These are phyloP conservation scores for Prochilodus magdalenae DNA, from an alignment of 2,113 vertebrate genomes.

Conservation along the genomic window DNA sequence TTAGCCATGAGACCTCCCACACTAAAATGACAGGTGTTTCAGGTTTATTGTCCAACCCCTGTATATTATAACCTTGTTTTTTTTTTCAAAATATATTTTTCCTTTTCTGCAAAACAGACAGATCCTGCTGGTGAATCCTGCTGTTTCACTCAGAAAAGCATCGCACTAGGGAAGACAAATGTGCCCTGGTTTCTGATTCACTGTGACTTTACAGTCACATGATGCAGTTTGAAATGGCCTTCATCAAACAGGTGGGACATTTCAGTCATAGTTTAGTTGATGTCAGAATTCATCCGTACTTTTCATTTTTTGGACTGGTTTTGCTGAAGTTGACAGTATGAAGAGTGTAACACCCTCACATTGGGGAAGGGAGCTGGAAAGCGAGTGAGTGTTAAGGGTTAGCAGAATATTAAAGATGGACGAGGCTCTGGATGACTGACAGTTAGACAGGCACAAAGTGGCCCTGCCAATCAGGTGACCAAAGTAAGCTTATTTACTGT, in stretches of 20 bases:
- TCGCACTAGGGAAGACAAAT: too few species aligned
- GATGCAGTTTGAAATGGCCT: neutral
- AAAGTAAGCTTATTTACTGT: constrained; percentile 55
- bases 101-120: too few species aligned
- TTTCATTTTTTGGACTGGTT: constrained; percentile 10
- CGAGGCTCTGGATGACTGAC: constrained; percentile 73
- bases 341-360: constrained; percentile 30
- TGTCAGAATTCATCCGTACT: constrained; percentile 3
- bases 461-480: constrained; percentile 79
- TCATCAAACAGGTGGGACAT: neutral
- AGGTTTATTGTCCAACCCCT: too few species aligned
- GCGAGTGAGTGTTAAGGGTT: constrained; percentile 64
- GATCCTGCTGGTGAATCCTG: too few species aligned
- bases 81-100: too few species aligned
- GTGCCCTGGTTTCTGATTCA: too few species aligned
- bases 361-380: neutral
- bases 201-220: too few species aligned
- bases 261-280: neutral
- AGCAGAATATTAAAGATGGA: constrained; percentile 77
- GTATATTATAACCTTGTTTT: too few species aligned
- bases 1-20: too few species aligned
- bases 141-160: too few species aligned
- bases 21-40: too few species aligned
- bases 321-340: constrained; percentile 32
- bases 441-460: constrained; percentile 73